phyloP scores from a whole-genome alignment of 2,113 vertebrate species.

The Cephalopholis sonnerati region DNA sequence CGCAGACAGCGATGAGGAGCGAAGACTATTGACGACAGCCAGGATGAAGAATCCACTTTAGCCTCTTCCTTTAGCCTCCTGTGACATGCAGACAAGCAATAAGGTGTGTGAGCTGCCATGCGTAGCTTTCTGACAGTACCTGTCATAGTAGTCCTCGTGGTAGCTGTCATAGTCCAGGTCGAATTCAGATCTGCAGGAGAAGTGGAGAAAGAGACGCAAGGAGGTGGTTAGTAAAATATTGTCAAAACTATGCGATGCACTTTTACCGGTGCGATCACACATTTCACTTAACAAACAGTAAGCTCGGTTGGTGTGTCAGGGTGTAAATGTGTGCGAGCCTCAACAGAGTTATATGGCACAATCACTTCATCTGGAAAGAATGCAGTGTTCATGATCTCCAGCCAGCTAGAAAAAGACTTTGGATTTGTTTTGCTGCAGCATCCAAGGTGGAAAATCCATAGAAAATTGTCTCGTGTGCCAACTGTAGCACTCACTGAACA shows the following conservation, averaged over 20 bases:
- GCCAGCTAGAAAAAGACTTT: conserved; percentile 72
- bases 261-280: conserved; percentile 36
- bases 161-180: conserved; percentile 87
- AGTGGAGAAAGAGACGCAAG: conserved; percentile 41
- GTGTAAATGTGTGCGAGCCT: conserved; percentile 28
- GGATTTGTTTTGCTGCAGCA: conserved; percentile 73
- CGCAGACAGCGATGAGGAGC: conserved; percentile 21
- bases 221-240: conserved; percentile 32
- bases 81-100: conserved; percentile 50
- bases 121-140: conserved; percentile 77
- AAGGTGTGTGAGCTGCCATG: conserved; percentile 45
- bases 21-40: conserved; percentile 20
- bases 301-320: conserved; percentile 1
- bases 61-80: conserved; percentile 30
- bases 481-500: conserved; percentile 63
- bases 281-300: conserved; percentile 43
- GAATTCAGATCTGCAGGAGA: conserved; percentile 78
- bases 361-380: conserved; percentile 75
- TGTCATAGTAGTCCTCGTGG: conserved; percentile 87
- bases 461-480: conserved; percentile 54
- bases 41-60: conserved; percentile 38
- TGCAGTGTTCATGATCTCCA: conserved; percentile 65
- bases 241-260: conserved; percentile 16
- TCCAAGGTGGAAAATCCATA: conserved; percentile 73
- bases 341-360: conserved; percentile 30